A percentile compares a stretch with the other conserved stretches of the same genome.
Evolutionary conservation across 1,140 invertebrate species (phyloP).

Genomic region (Dendrolimus kikuchii): DNA sequence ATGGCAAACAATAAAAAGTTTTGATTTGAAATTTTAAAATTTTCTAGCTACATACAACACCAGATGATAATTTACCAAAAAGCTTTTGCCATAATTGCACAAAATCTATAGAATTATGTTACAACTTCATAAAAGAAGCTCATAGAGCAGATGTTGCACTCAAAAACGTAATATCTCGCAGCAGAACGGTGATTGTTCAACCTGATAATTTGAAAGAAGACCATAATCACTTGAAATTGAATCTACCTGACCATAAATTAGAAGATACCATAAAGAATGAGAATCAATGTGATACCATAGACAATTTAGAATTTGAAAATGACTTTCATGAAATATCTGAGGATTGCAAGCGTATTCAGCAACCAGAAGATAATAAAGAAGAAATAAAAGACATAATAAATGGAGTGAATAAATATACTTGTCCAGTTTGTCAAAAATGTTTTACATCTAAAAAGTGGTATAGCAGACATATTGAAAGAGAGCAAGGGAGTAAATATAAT

Average conservation of each 20-base stretch:
- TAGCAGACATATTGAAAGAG: constrained; percentile 50
- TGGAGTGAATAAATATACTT: constrained; percentile 30
- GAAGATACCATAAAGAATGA: no score
- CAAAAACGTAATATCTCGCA: constrained; percentile 43
- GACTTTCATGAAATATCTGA: constrained; percentile 1
- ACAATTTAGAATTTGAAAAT: constrained; percentile 11
- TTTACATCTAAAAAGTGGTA: constrained; percentile 57
- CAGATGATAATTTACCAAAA: constrained; percentile 45
- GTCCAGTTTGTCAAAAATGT: constrained; percentile 40
- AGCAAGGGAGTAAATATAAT: constrained; percentile 39
- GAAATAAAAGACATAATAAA: constrained; percentile 5
- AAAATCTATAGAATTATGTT: constrained; percentile 52
- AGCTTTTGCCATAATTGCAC: constrained; percentile 56
- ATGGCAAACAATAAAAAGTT: no score
- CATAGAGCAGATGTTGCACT: constrained; percentile 48
- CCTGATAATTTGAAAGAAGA: constrained; percentile 23
- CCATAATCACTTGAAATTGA: constrained; percentile 26
- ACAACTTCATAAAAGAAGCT: constrained; percentile 50
- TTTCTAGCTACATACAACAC: constrained; percentile 5
- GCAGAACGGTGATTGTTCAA: constrained; percentile 40
- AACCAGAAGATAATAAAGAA: constrained; percentile 8
- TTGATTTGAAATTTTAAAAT: no score
- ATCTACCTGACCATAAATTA: constrained; percentile 45
- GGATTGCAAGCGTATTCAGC: background rate
- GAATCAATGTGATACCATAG: constrained; percentile 16